Evolutionary conservation across 1,140 invertebrate species (phyloP).

Genomic region (Elymnias hypermnestra): DNA sequence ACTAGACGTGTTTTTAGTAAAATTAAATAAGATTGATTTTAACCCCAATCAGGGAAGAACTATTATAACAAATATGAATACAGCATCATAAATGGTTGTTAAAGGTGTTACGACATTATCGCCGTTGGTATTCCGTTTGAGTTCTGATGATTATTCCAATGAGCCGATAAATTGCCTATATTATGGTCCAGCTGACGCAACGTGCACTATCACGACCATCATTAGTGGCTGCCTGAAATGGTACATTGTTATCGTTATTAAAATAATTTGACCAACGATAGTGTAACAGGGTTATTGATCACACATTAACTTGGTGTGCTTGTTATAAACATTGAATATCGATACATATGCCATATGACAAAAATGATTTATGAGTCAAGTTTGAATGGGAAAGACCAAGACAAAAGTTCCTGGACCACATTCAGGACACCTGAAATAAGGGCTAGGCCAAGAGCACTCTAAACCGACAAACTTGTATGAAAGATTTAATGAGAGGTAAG

Average conservation of each 20-base stretch:
- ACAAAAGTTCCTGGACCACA: no score
- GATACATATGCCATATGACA: no score
- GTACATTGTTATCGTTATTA: conserved; percentile 25
- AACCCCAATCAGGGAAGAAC: neutral
- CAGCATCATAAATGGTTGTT: neutral
- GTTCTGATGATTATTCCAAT: conserved; percentile 39
- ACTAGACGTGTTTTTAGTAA: no score
- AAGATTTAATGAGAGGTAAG: no score
- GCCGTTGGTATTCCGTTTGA: conserved; percentile 25
- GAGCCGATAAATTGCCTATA: conserved; percentile 36
- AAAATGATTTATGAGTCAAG: no score
- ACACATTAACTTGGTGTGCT: no score
- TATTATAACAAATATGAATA: neutral
- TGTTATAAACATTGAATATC: no score
- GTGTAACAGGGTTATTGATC: conserved; percentile 1
- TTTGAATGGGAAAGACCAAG: no score
- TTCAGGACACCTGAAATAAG: no score
- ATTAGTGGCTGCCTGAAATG: conserved; percentile 26
- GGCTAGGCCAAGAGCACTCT: no score
- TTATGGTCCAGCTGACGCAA: conserved; percentile 38
- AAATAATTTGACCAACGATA: conserved; percentile 18
- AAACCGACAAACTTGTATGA: no score
- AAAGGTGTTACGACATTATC: conserved; percentile 10
- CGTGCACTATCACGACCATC: conserved; percentile 43
- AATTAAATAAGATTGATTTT: neutral